Conservation (phyloP, 2,113 vertebrate genomes). For the Thryonomys swinderianus region DNA sequence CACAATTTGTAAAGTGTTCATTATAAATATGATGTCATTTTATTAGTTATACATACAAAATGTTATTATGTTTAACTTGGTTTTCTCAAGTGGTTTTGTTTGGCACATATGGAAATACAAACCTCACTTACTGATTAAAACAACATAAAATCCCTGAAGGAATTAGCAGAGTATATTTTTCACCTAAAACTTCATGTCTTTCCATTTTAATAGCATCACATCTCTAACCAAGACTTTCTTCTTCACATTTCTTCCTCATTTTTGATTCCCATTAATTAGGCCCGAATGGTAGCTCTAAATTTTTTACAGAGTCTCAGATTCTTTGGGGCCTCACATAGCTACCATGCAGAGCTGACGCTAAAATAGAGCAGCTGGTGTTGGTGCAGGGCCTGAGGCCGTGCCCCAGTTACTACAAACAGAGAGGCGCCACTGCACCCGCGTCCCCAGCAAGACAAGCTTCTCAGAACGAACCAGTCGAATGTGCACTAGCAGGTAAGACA, state of each 20-base stretch:
- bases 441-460: neutral
- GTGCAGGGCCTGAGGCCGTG: neutral
- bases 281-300: neutral
- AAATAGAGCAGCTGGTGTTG: neutral
- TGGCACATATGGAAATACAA: constrained; percentile 38
- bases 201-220: neutral
- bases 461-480: neutral
- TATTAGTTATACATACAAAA: constrained; percentile 42
- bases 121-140: constrained; percentile 26
- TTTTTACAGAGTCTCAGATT: neutral
- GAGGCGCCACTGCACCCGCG: neutral
- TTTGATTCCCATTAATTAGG: neutral
- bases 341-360: neutral
- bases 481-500: neutral
- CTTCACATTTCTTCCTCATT: neutral
- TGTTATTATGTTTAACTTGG: constrained; percentile 64
- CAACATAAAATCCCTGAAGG: neutral
- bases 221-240: neutral
- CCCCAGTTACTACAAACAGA: neutral
- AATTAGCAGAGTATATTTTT: constrained; percentile 18
- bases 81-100: constrained; percentile 54
- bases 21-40: constrained; percentile 61
- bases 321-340: neutral
- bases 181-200: neutral
- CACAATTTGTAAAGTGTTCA: constrained; percentile 53